A percentile compares a stretch with the other conserved stretches of the same genome.
These are phyloP conservation scores for Corythucha ciliata DNA, from an alignment of 2,888 invertebrate genomes.

Conservation along the genomic window DNA sequence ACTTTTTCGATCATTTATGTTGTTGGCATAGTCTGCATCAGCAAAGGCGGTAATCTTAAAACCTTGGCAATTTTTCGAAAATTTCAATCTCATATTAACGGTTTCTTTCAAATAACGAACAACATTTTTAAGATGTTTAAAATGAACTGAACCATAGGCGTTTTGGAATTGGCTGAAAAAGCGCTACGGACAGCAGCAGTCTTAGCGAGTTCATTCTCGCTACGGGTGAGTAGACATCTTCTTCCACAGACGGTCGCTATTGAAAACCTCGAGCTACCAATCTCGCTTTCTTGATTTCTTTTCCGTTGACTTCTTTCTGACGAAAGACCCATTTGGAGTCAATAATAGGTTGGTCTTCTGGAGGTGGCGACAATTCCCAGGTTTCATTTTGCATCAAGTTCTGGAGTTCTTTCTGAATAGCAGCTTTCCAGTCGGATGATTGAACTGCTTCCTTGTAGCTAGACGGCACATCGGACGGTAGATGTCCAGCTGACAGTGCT, in stretches of 20 bases:
- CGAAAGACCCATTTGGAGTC: constrained; percentile 18
- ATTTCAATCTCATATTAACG: no score
- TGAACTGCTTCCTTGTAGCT: constrained; percentile 15
- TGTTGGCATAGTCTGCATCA: no score
- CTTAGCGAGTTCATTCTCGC: background rate
- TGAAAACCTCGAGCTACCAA: constrained; percentile 21
- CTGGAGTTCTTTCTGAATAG: constrained; percentile 15
- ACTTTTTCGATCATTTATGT: no score
- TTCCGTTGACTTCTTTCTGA: constrained; percentile 12
- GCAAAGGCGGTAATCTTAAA: no score
- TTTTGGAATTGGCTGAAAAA: no score
- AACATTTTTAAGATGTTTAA: no score
- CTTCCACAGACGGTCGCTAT: constrained; percentile 13
- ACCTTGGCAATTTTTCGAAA: no score
- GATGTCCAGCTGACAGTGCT: no score
- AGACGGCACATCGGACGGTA: no score
- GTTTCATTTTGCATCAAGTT: constrained; percentile 16
- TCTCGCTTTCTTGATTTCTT: constrained; percentile 10
- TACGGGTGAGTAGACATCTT: constrained; percentile 14
- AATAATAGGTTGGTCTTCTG: constrained; percentile 6
- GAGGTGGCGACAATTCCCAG: constrained; percentile 15
- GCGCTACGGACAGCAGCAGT: background rate
- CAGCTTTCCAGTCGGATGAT: constrained; percentile 5
- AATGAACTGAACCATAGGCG: no score
- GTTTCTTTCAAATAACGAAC: no score